Evolutionary conservation across 2,113 vertebrate genomes (phyloP), one percentile per base, ranked within the genome.

Genomic region (Picathartes gymnocephalus): DNA sequence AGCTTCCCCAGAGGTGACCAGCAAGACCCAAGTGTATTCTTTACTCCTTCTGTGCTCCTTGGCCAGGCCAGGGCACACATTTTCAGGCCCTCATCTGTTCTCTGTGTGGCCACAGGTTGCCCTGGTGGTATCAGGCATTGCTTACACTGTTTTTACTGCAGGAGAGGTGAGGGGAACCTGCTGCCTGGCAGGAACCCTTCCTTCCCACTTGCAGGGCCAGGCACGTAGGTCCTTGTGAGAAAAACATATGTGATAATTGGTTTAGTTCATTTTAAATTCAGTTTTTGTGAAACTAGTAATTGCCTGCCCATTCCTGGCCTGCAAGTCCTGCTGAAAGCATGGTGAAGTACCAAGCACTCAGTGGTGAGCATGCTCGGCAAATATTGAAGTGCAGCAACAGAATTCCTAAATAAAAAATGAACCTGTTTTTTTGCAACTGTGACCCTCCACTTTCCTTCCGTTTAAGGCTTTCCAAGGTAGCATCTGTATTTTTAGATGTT

Each of bases 231-330:
- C 1, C 2, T 65, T 65, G 51, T 7, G 3, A 83, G 80, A 50
- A 94, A 56, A 72, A 88, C 54, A 22, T 3, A 70, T 0, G 45
- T 54, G 64, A 21, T 89, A 47, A 89, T 81, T 84, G 42, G 5
- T 73, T 84, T 91, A 74, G 56, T 86, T 89, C 6, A 54, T 94
- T 95, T 92, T 81, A 84, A 86, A 71, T 83, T 66, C 8, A 3
- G 33, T 23, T 11, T 91, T 77, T 83, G 60, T 80, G 71, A 51
- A 94, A 47, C 64, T 47, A 58, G 0, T 81, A 94, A 73, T 92
- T 94, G 24, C 40, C 71, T 92, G 42, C 24, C 74, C 6, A 1
- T 81, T 72, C 45, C 40, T 90, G 54, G 72, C 56, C 45, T 56
- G 14, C 39, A 68, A 40, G n/a, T 62, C 40, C 22, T 68, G 37